A percentile compares a stretch with the other conserved stretches of the same genome.
These are phyloP conservation scores for Ischnus inquisitorius DNA, from an alignment of 2,888 invertebrate genomes.

Conservation along the genomic window DNA sequence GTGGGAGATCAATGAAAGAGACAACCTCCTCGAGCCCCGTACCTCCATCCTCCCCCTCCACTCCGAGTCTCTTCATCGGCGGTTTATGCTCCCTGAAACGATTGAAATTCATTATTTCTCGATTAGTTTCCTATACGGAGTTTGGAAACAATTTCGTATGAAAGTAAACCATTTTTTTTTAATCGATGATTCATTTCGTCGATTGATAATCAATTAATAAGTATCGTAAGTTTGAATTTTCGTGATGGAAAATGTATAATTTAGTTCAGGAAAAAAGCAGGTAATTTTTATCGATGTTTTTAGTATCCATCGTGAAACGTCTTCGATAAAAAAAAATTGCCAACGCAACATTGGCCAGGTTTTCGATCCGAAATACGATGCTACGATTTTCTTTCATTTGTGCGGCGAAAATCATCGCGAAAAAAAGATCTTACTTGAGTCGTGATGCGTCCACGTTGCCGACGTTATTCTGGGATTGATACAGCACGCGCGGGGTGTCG, in stretches of 20 bases:
- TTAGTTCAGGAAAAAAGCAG: too few species aligned
- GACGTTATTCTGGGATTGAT: conserved; percentile 91
- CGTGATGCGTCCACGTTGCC: conserved; percentile 88
- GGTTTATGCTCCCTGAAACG: conserved; percentile 92
- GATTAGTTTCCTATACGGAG: neutral
- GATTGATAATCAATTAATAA: too few species aligned
- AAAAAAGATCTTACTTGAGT: conserved; percentile 89
- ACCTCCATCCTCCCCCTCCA: conserved; percentile 87
- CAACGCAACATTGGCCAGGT: too few species aligned
- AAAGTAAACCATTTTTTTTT: neutral
- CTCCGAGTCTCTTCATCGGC: conserved; percentile 90
- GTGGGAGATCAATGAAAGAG: conserved; percentile 93
- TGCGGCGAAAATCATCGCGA: neutral
- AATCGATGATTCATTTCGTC: too few species aligned
- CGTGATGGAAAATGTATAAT: too few species aligned
- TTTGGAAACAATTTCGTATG: neutral
- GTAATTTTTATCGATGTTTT: too few species aligned
- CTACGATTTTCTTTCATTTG: neutral
- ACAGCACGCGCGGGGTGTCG: conserved; percentile 91
- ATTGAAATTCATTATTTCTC: conserved; percentile 39
- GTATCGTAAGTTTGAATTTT: too few species aligned
- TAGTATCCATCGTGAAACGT: too few species aligned
- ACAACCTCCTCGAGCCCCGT: conserved; percentile 92
- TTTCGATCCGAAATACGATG: too few species aligned
- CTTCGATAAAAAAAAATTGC: too few species aligned